phyloP scores from a whole-genome alignment of 2,888 invertebrate species.

The Hemistola chrysoprasaria region DNA sequence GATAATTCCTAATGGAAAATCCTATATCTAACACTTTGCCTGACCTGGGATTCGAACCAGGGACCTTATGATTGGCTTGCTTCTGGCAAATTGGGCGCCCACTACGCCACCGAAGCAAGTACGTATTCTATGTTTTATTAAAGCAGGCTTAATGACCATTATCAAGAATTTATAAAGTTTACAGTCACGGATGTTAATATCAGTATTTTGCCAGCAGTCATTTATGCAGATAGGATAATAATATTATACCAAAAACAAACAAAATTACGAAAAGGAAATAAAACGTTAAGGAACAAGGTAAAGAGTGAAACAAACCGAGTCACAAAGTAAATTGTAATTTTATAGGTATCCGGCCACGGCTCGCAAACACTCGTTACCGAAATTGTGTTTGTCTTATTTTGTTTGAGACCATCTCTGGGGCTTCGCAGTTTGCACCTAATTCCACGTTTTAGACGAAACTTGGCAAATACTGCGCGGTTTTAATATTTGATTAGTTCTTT shows the following conservation, averaged over 20 bases:
- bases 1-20: too few relatives aligned
- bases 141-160: too few relatives aligned
- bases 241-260: conserved; percentile 16
- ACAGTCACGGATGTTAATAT: too few relatives aligned
- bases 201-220: too few relatives aligned
- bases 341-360: conserved; percentile 43
- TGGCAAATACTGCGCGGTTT: conserved; percentile 24
- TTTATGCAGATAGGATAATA: neutral
- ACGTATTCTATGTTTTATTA: too few relatives aligned
- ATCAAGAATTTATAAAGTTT: too few relatives aligned
- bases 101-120: too few relatives aligned
- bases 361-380: conserved; percentile 58
- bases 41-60: too few relatives aligned
- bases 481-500: conserved; percentile 19
- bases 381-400: conserved; percentile 62
- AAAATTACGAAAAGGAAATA: conserved; percentile 20
- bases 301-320: conserved; percentile 39
- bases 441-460: conserved; percentile 27
- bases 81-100: too few relatives aligned
- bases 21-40: too few relatives aligned
- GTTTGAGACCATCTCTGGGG: conserved; percentile 36
- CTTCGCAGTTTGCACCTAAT: conserved; percentile 36
- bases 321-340: conserved; percentile 54
- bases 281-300: conserved; percentile 30
- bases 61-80: too few relatives aligned